These are phyloP conservation scores for Drosophila paracracens DNA, from an alignment of 2,888 invertebrate genomes.

Conservation along the genomic window DNA sequence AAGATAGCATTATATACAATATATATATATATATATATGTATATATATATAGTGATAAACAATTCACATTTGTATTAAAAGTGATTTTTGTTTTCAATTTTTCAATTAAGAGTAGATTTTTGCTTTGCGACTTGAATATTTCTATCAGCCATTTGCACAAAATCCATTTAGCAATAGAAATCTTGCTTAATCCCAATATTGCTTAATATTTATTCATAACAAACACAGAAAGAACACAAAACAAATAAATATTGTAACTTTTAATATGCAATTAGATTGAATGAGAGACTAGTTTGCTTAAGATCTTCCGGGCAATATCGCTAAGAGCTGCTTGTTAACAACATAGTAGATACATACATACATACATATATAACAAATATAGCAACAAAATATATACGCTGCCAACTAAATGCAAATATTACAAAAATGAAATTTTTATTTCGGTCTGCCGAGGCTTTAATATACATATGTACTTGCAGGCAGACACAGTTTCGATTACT, in stretches of 20 bases:
- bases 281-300: not conserved
- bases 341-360: not conserved
- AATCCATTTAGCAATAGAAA: not conserved
- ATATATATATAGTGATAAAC: not conserved
- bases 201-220: not conserved
- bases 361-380: not conserved
- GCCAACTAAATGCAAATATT: constrained; percentile 12
- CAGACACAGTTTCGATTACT: not conserved
- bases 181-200: not conserved
- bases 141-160: not conserved
- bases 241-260: not conserved
- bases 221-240: not conserved
- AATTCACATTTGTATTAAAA: not conserved
- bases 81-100: not conserved
- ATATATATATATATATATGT: not conserved
- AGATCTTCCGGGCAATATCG: not conserved
- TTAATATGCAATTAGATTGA: not conserved
- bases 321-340: not conserved
- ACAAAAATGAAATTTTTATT: not conserved
- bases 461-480: constrained; percentile 2
- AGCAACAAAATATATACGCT: constrained; percentile 6
- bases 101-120: not conserved
- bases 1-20: not conserved
- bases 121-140: constrained; percentile 3
- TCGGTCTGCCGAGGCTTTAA: not conserved